Evolutionary conservation across 2,113 vertebrate species (phyloP).

Genomic region (Pterophyllum scalare): DNA sequence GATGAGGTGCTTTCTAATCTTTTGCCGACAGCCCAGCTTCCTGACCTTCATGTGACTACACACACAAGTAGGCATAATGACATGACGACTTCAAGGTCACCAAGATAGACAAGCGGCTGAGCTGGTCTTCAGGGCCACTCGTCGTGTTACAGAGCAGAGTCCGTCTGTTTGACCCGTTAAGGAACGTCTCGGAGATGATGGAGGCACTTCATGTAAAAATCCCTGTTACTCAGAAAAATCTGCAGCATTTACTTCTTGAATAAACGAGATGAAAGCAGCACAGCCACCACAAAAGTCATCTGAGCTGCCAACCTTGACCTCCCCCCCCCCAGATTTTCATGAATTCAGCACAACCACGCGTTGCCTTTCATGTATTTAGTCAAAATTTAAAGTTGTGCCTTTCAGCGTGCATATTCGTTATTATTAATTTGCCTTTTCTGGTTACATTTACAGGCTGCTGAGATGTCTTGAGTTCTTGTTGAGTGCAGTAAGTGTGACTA

Average conservation of each 20-base stretch:
- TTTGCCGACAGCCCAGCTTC: neutral
- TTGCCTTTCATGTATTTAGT: neutral
- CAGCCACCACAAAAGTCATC: neutral
- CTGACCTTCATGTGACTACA: neutral
- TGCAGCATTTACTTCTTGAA: neutral
- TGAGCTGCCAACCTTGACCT: neutral
- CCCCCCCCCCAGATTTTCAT: rapidly evolving
- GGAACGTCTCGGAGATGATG: neutral
- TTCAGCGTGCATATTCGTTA: neutral
- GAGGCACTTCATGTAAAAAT: neutral
- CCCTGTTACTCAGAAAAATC: rapidly evolving
- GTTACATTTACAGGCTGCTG: neutral
- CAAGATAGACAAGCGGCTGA: neutral
- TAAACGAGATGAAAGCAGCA: neutral
- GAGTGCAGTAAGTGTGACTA: neutral
- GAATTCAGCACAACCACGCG: neutral
- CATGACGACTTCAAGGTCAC: neutral
- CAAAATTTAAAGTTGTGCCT: neutral
- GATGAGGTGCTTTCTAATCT: neutral
- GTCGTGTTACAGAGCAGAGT: neutral
- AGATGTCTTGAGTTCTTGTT: neutral
- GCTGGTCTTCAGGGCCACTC: neutral
- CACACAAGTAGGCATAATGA: neutral
- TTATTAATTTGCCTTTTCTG: neutral
- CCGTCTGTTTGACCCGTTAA: neutral